phyloP scores from a whole-genome alignment of 1,140 invertebrate species.

The Pogonomyrmex californicus region DNA sequence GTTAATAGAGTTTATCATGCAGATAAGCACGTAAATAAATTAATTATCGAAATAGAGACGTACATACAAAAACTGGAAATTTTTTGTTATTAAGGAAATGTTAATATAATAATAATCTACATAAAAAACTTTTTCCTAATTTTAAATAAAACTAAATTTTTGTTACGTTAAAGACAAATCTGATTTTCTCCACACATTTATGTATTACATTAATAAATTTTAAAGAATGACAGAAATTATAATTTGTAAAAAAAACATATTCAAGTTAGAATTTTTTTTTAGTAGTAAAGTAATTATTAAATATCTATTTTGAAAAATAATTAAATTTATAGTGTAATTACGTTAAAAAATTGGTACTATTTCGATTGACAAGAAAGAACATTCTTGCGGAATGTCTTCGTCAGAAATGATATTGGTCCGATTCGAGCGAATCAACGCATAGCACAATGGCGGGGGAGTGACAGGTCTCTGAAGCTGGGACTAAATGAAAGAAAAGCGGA shows the following conservation, averaged over 20 bases:
- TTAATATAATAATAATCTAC: neutral
- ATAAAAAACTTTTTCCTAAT: no score
- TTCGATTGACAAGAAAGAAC: neutral
- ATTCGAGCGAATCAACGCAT: neutral
- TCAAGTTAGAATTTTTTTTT: no score
- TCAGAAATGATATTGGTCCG: neutral
- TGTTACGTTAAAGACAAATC: no score
- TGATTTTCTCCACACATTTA: no score
- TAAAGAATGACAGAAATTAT: no score
- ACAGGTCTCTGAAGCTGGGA: constrained; percentile 2
- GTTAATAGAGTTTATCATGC: neutral
- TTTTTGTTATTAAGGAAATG: neutral
- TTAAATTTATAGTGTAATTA: neutral
- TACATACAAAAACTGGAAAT: neutral
- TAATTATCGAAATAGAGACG: constrained; percentile 3
- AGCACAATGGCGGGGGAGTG: neutral
- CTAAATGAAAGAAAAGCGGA: constrained; percentile 52
- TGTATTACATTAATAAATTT: no score
- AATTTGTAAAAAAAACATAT: no score
- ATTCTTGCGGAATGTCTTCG: neutral
- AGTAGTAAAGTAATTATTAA: neutral
- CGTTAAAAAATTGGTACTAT: neutral
- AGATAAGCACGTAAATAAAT: neutral
- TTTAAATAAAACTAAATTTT: no score
- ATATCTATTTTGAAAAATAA: neutral